Base-by-base conservation (phyloP, 1,140 invertebrate species). In the Aphelenchoides besseyi region DNA sequence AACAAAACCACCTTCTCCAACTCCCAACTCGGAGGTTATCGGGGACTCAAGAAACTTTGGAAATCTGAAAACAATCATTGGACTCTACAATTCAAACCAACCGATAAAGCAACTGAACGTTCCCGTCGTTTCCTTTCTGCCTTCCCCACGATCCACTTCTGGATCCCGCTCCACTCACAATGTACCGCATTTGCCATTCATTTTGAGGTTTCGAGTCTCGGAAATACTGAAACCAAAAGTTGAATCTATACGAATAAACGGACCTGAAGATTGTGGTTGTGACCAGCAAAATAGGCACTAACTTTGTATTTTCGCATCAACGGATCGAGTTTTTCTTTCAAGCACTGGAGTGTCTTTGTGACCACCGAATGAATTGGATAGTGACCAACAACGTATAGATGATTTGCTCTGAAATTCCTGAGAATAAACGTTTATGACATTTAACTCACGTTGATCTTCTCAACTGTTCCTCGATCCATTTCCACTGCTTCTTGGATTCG, bases 301-400 rank as follows among this genome's bases (percentile, higher is more conserved):
- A 86, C 87, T 30, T 82, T 73, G 76, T 87, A 87, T 55, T 86
- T 84, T 29, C 86, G 76, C 26, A 88, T 69, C 66, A 88, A 74
- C 26, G 86, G 86, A 67, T 82, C 75, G 2, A 88, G 78, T 30
- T 76, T 61, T 1, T 86, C 68, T 0, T 86, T 73, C 5, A 88
- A 74, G 67, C 86, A 87, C 16, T 85, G 48, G 12, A 86, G 86
- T 3, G 86, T 85, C 2, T 88, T 88, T 76, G 88, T 88, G 35
- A 84, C 81, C 3, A 87, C 79, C 23, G 87, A 88, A 78, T 86
- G 86, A 5, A 88, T 84, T 18, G 87, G 87, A 75, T 86, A 88
- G 75, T 88, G 87, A 12, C 87, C 87, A 68, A 81, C 83, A 3
- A 87, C 86, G 63, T 88, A 77, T 9, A 88, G 62, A 69, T 87